phyloP scores from a whole-genome alignment of 1,140 invertebrate genomes.

The Paraescarpia echinospica region DNA sequence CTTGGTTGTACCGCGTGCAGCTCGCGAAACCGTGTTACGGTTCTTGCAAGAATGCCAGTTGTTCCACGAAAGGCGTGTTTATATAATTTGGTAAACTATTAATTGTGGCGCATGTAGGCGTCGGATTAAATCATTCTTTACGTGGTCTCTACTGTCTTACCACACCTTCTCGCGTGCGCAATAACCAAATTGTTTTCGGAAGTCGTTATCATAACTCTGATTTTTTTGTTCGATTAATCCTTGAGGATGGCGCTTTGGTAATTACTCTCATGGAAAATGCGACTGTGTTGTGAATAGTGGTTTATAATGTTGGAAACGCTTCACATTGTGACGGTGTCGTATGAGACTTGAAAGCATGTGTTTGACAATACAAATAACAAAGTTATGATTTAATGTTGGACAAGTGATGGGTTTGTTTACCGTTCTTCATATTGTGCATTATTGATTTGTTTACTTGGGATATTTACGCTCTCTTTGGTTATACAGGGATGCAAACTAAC shows the following conservation, averaged over 20 bases:
- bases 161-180: not conserved
- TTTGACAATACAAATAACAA: no score
- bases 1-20: not conserved
- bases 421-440: no score
- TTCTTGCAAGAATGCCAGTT: not conserved
- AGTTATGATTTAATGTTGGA: no score
- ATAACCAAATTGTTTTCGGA: not conserved
- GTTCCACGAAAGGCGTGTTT: not conserved
- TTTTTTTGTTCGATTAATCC: not conserved
- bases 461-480: no score
- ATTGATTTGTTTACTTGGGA: no score
- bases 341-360: not conserved
- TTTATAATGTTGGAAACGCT: not conserved
- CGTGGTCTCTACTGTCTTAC: not conserved
- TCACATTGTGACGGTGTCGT: not conserved
- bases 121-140: not conserved
- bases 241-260: not conserved
- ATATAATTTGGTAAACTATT: not conserved
- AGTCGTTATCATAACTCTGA: not conserved
- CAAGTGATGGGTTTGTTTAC: no score
- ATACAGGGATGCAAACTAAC: no score
- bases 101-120: not conserved
- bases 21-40: not conserved
- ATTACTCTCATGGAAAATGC: not conserved
- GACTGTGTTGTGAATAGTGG: not conserved